A percentile compares a stretch with the other conserved stretches of the same genome.
phyloP scores from a whole-genome alignment of 2,113 vertebrate genomes.

The Pao palembangensis region DNA sequence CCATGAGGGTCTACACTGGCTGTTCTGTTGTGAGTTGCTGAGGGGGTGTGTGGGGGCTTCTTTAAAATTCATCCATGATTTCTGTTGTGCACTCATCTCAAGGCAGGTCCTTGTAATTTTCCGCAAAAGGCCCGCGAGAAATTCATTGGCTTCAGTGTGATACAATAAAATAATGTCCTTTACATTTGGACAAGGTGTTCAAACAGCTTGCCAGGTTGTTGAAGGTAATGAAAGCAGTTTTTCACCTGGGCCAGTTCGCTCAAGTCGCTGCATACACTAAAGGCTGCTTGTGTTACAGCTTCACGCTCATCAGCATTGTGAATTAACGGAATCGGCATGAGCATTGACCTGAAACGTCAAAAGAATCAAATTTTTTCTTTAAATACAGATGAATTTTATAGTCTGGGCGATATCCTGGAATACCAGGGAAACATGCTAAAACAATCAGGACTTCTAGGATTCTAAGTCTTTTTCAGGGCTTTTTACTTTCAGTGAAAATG shows the following conservation, averaged over 20 bases:
- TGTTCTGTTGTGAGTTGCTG: neutral
- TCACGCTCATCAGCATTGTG: too few relatives aligned
- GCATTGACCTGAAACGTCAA: too few relatives aligned
- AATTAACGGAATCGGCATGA: too few relatives aligned
- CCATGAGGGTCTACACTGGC: slow-evolving; percentile 6
- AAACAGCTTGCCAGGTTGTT: slow-evolving; percentile 4
- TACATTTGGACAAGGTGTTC: slow-evolving; percentile 6
- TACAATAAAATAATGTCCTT: slow-evolving; percentile 2
- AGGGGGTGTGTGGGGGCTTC: neutral
- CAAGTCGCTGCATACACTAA: neutral
- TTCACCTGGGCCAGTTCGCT: neutral
- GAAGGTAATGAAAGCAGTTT: slow-evolving; percentile 15
- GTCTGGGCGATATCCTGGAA: too few relatives aligned
- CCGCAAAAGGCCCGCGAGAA: neutral
- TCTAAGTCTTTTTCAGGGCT: too few relatives aligned
- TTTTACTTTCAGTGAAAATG: too few relatives aligned
- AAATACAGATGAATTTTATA: too few relatives aligned
- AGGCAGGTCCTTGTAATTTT: neutral
- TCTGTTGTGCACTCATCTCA: neutral
- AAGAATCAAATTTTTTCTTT: too few relatives aligned
- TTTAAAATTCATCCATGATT: slow-evolving; percentile 8
- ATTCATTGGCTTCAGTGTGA: slow-evolving; percentile 3
- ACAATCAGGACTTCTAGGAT: too few relatives aligned
- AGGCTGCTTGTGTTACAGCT: neutral
- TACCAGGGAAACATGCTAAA: too few relatives aligned